Evolutionary conservation across 1,140 invertebrate genomes (phyloP).

Genomic region (Lucilia sericata): DNA sequence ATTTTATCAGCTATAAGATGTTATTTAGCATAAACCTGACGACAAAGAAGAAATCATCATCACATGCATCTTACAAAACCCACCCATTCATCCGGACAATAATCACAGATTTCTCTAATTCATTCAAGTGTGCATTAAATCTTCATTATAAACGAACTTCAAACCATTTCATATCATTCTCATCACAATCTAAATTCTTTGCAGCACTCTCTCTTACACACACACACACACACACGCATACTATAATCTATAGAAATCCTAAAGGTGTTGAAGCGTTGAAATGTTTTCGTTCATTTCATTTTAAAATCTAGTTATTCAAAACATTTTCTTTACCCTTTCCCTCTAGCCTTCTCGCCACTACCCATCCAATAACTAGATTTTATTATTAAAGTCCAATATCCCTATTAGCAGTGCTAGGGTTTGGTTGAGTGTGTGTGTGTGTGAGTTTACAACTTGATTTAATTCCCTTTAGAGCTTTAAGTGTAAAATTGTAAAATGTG

Average conservation of each 20-base stretch:
- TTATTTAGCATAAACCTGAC: background rate
- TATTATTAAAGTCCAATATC: background rate
- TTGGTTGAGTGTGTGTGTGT: background rate
- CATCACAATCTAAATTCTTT: background rate
- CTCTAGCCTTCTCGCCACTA: too few species aligned
- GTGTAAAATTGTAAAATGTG: constrained; percentile 41
- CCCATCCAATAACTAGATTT: background rate
- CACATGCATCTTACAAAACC: background rate
- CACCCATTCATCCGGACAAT: background rate
- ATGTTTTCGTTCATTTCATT: constrained; percentile 44
- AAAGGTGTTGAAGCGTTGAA: constrained; percentile 44
- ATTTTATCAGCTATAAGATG: background rate
- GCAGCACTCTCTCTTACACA: too few species aligned
- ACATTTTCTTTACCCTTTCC: constrained; percentile 9
- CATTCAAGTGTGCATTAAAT: constrained; percentile 34
- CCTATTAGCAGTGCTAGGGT: constrained; percentile 4
- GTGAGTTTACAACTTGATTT: background rate
- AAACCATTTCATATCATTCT: background rate
- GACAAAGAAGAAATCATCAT: background rate
- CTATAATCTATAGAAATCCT: background rate
- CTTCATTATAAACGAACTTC: background rate
- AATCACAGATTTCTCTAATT: constrained; percentile 15
- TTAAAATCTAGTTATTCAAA: constrained; percentile 36
- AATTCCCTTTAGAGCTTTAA: constrained; percentile 35
- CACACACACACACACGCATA: background rate